These are phyloP conservation scores for Charadrius vociferus DNA, from an alignment of 2,113 vertebrate species.

Conservation along the genomic window DNA sequence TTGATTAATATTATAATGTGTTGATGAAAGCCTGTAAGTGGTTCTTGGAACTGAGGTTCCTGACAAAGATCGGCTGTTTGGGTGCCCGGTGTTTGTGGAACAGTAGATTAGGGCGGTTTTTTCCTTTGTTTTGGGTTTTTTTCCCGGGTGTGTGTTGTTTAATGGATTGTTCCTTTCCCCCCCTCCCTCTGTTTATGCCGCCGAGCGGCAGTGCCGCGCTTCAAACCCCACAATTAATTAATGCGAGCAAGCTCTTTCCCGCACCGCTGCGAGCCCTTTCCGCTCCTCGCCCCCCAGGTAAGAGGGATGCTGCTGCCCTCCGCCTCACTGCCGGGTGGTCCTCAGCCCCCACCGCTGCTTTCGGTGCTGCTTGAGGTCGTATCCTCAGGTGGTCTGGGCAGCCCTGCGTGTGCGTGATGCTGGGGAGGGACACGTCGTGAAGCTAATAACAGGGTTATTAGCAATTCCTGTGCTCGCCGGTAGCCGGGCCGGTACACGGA, in stretches of 20 bases:
- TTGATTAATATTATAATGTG: conserved; percentile 86
- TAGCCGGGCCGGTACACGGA: accelerated
- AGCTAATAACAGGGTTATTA: background rate
- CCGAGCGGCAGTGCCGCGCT: background rate
- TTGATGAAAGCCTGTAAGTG: conserved; percentile 82
- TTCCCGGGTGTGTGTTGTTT: background rate
- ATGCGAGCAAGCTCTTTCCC: background rate
- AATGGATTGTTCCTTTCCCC: background rate
- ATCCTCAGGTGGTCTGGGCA: accelerated
- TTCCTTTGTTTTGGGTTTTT: background rate
- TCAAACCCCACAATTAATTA: conserved; percentile 59
- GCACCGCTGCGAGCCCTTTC: background rate
- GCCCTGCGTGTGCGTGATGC: accelerated
- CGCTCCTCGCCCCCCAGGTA: background rate
- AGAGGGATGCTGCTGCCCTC: background rate
- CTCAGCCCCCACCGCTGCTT: background rate
- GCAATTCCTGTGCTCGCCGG: background rate
- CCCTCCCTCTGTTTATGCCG: background rate
- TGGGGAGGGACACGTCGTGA: background rate
- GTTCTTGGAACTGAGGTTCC: conserved; percentile 76
- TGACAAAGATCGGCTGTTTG: conserved; percentile 77
- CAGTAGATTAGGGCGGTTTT: conserved; percentile 67
- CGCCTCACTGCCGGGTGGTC: background rate
- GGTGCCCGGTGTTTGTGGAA: conserved; percentile 72
- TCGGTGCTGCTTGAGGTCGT: background rate